A percentile compares a stretch with the other conserved stretches of the same genome.
Conservation (phyloP, 2,113 vertebrate genomes). For the Corydoras maculifer region DNA sequence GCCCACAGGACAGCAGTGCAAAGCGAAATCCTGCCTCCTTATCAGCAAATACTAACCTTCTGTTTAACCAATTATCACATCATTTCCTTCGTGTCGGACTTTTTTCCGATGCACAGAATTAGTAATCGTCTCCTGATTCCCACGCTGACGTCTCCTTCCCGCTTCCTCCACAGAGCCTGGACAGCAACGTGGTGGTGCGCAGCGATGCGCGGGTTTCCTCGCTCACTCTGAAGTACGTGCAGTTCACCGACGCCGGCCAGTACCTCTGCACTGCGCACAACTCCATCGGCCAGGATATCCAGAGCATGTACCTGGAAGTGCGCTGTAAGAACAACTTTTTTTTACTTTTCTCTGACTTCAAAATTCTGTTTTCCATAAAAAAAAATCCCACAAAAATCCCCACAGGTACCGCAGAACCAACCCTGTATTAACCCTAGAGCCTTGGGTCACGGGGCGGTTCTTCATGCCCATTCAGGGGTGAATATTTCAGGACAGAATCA, state of each 20-base stretch:
- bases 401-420: too few relatives aligned
- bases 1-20: slow-evolving; percentile 4
- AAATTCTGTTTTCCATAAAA: not conserved
- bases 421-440: too few relatives aligned
- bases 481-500: too few relatives aligned
- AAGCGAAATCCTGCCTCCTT: slow-evolving; percentile 3
- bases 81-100: not conserved
- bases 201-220: slow-evolving; percentile 89
- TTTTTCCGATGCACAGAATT: not conserved
- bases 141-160: not conserved
- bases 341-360: not conserved
- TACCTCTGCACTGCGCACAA: slow-evolving; percentile 91
- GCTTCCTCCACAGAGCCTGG: slow-evolving; percentile 71
- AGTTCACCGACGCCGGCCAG: slow-evolving; percentile 89
- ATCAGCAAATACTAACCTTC: not conserved
- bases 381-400: not conserved
- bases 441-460: too few relatives aligned
- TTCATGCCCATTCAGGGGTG: too few relatives aligned
- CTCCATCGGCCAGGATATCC: slow-evolving; percentile 86
- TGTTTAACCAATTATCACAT: not conserved
- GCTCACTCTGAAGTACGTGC: slow-evolving; percentile 88
- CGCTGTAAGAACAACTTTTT: slow-evolving; percentile 75
- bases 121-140: not conserved
- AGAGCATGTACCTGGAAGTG: slow-evolving; percentile 90
- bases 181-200: slow-evolving; percentile 81